A percentile compares a stretch with the other conserved stretches of the same genome.
phyloP scores from a whole-genome alignment of 1,140 invertebrate species.

The Oryctes rhinoceros region DNA sequence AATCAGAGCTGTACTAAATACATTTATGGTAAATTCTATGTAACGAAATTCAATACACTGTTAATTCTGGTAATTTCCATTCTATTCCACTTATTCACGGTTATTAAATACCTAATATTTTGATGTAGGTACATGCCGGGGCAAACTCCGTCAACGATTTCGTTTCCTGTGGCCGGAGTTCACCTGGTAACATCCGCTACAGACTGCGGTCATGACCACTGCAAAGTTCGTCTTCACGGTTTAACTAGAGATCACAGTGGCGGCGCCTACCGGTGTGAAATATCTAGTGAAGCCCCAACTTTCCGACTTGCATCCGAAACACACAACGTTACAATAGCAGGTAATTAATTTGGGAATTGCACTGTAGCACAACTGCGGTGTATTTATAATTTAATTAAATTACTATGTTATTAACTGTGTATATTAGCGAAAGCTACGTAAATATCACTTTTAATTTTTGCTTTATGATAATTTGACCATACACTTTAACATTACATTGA shows the following conservation, averaged over 20 bases:
- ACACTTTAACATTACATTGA: too few species aligned
- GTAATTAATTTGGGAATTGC: conserved; percentile 52
- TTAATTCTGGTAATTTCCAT: background rate
- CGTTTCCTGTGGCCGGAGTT: conserved; percentile 52
- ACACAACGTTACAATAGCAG: conserved; percentile 69
- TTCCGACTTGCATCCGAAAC: conserved; percentile 68
- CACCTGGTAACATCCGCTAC: conserved; percentile 46
- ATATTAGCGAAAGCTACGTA: background rate
- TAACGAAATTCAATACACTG: background rate
- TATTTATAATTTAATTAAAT: background rate
- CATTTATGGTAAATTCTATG: too few species aligned
- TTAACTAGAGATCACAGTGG: conserved; percentile 51
- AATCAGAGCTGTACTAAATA: too few species aligned
- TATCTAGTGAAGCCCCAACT: conserved; percentile 72
- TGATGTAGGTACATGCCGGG: conserved; percentile 46
- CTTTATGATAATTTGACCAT: background rate
- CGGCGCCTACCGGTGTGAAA: conserved; percentile 69
- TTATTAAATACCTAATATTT: conserved; percentile 26
- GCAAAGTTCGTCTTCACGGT: conserved; percentile 46
- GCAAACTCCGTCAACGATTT: conserved; percentile 46
- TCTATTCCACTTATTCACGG: background rate
- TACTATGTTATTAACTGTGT: background rate
- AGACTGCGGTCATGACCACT: conserved; percentile 48
- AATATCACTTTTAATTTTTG: background rate
- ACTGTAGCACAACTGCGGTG: too few species aligned